A percentile compares a stretch with the other conserved stretches of the same genome.
Evolutionary conservation across 2,888 invertebrate species (phyloP).

Genomic region (Polydrusus cervinus): DNA sequence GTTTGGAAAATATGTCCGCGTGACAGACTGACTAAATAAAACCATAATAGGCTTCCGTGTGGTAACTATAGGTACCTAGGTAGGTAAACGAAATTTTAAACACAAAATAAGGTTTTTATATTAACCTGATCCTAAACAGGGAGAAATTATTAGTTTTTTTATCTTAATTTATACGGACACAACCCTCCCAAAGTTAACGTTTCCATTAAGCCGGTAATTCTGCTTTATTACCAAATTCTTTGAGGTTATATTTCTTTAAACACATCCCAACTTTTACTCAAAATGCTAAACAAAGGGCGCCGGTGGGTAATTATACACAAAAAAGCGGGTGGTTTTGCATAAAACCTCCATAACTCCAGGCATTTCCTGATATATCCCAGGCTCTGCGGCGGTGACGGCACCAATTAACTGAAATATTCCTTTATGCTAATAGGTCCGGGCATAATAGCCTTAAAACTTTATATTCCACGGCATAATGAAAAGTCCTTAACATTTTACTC

Average conservation of each 20-base stretch:
- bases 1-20: too few species aligned
- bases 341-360: constrained; percentile 66
- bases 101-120: not conserved
- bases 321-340: constrained; percentile 64
- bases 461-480: constrained; percentile 71
- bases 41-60: too few species aligned
- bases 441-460: constrained; percentile 72
- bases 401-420: constrained; percentile 70
- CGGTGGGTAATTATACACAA: constrained; percentile 64
- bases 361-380: constrained; percentile 65
- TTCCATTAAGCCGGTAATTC: constrained; percentile 33
- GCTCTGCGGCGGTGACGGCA: constrained; percentile 64
- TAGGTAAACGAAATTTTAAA: too few species aligned
- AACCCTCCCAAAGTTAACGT: constrained; percentile 10
- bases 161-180: constrained; percentile 17
- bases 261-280: constrained; percentile 31
- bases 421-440: constrained; percentile 71
- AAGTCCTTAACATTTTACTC: constrained; percentile 73
- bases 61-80: too few species aligned
- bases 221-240: constrained; percentile 28
- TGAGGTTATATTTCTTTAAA: constrained; percentile 41
- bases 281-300: constrained; percentile 58
- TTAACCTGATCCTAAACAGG: not conserved
- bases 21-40: too few species aligned
- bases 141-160: constrained; percentile 10